Evolutionary conservation across 2,888 invertebrate genomes (phyloP).

Genomic region (Noctua fimbriata): DNA sequence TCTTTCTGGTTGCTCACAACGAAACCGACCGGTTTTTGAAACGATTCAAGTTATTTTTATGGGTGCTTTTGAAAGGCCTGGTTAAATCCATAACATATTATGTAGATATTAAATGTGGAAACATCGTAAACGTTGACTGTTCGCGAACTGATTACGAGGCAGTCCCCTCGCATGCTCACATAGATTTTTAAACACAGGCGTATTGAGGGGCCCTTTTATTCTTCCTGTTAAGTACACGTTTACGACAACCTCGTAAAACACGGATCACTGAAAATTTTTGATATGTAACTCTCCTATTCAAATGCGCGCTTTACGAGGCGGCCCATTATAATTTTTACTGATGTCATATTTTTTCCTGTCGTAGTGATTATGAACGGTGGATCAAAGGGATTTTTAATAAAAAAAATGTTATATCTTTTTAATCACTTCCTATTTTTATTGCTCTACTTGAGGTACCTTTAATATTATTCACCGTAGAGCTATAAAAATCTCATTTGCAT

Average conservation of each 20-base stretch:
- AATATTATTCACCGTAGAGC: conserved; percentile 80
- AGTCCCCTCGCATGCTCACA: conserved; percentile 75
- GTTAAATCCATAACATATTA: conserved; percentile 67
- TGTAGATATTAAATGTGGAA: conserved; percentile 73
- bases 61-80: conserved; percentile 50
- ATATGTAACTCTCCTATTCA: conserved; percentile 90
- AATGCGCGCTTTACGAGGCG: conserved; percentile 87
- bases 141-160: conserved; percentile 78
- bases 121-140: conserved; percentile 72
- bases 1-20: conserved; percentile 53
- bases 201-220: conserved; percentile 83
- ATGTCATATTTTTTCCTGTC: conserved; percentile 87
- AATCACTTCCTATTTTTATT: conserved; percentile 87
- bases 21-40: conserved; percentile 50
- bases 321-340: conserved; percentile 89
- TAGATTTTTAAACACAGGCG: conserved; percentile 81
- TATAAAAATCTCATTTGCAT: conserved; percentile 72
- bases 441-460: conserved; percentile 74
- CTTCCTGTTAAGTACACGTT: conserved; percentile 88
- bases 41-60: conserved; percentile 65
- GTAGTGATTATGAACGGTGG: conserved; percentile 85
- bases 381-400: conserved; percentile 85
- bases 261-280: conserved; percentile 91
- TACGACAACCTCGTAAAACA: conserved; percentile 90
- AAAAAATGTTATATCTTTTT: conserved; percentile 86